Evolutionary conservation across 2,888 invertebrate species (phyloP).

Genomic region (Zhuqinia jingwanae): DNA sequence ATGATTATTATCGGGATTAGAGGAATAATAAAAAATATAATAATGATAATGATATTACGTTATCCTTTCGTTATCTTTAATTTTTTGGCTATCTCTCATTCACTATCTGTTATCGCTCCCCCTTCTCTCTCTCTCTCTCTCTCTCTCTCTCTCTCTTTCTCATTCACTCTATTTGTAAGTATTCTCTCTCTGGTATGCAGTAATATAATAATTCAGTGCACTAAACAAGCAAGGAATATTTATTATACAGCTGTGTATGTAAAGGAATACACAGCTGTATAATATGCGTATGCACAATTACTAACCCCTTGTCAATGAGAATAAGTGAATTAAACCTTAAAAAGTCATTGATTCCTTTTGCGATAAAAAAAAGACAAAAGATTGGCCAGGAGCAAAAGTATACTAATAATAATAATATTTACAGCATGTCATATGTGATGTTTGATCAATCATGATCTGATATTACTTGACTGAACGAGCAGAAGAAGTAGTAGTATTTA

Average conservation of each 20-base stretch:
- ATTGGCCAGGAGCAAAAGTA: constrained; percentile 29
- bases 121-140: neutral
- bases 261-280: no score
- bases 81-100: no score
- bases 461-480: neutral
- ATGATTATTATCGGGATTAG: neutral
- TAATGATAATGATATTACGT: constrained; percentile 4
- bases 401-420: constrained; percentile 41
- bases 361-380: constrained; percentile 30
- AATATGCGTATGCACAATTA: neutral
- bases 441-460: constrained; percentile 21
- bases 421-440: constrained; percentile 43
- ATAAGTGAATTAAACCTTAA: constrained; percentile 45
- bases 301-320: constrained; percentile 40
- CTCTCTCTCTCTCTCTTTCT: neutral
- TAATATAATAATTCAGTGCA: neutral
- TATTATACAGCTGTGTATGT: no score
- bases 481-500: neutral
- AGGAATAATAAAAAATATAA: neutral
- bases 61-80: constrained; percentile 1
- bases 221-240: constrained; percentile 18
- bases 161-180: neutral
- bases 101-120: constrained; percentile 24
- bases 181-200: neutral
- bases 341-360: constrained; percentile 52